Percentiles rank a stretch among this genome's conserved stretches.
Conservation (phyloP, 2,888 invertebrate species). For the Cistogaster globosa region DNA sequence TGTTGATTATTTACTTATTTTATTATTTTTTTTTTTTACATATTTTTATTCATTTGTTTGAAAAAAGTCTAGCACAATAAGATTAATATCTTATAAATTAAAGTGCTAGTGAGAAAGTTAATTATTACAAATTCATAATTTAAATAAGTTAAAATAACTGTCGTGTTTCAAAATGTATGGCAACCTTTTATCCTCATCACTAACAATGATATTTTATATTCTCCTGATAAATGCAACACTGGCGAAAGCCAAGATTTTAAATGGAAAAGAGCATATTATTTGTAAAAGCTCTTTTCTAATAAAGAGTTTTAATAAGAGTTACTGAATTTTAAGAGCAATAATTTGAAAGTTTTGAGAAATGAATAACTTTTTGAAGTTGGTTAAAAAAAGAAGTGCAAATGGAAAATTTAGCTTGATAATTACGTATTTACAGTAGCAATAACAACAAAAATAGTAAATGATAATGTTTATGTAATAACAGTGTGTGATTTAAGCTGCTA, state of each 20-base stretch:
- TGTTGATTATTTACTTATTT: too few relatives aligned
- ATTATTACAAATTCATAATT: too few relatives aligned
- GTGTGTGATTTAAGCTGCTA: not conserved
- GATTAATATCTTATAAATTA: too few relatives aligned
- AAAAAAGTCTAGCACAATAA: too few relatives aligned
- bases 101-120: too few relatives aligned
- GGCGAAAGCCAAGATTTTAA: constrained; percentile 43
- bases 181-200: constrained; percentile 19
- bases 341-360: not conserved
- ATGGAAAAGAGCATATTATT: not conserved
- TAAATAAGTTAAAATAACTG: too few relatives aligned
- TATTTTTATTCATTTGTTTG: too few relatives aligned
- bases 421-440: constrained; percentile 25
- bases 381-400: constrained; percentile 2
- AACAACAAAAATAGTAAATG: not conserved
- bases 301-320: not conserved
- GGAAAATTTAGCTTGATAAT: not conserved
- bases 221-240: constrained; percentile 32
- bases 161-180: not conserved
- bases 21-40: too few relatives aligned
- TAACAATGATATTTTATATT: constrained; percentile 40
- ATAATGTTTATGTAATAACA: constrained; percentile 7
- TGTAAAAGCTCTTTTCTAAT: not conserved
- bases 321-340: constrained; percentile 16
- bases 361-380: not conserved